phyloP scores from a whole-genome alignment of 35 echinoderm and acorn worm species.

The Apostichopus californicus region DNA sequence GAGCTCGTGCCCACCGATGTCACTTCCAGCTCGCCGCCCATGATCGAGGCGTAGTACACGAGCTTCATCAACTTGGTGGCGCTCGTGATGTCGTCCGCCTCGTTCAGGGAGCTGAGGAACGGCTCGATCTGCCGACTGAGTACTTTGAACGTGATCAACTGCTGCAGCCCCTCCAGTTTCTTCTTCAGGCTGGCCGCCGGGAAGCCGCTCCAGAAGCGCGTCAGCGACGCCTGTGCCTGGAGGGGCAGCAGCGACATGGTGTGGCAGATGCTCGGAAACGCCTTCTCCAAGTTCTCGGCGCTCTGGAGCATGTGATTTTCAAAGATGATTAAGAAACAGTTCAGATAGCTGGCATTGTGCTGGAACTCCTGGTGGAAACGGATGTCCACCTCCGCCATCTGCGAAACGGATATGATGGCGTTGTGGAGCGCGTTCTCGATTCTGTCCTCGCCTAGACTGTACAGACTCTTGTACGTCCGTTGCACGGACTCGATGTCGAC shows the following conservation, averaged over 20 bases:
- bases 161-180: conserved; percentile 91
- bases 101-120: conserved; percentile 55
- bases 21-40: conserved; percentile 71
- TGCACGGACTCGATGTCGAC: conserved; percentile 91
- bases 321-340: conserved; percentile 88
- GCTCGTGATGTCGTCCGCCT: conserved; percentile 70
- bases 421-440: conserved; percentile 88
- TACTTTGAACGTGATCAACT: conserved; percentile 93
- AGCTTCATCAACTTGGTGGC: conserved; percentile 95
- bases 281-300: conserved; percentile 77
- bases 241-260: conserved; percentile 77
- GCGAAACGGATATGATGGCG: conserved; percentile 81
- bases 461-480: conserved; percentile 74
- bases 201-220: conserved; percentile 71
- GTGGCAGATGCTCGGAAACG: conserved; percentile 86
- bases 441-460: conserved; percentile 55
- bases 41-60: conserved; percentile 86
- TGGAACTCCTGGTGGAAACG: conserved; percentile 66
- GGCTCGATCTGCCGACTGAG: conserved; percentile 64
- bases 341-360: conserved; percentile 64
- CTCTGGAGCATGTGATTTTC: conserved; percentile 93
- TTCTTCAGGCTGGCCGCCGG: conserved; percentile 61
- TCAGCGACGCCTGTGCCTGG: conserved; percentile 69
- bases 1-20: background rate
- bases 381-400: conserved; percentile 77